phyloP scores from a whole-genome alignment of 1,140 invertebrate genomes.

The Periplaneta americana region DNA sequence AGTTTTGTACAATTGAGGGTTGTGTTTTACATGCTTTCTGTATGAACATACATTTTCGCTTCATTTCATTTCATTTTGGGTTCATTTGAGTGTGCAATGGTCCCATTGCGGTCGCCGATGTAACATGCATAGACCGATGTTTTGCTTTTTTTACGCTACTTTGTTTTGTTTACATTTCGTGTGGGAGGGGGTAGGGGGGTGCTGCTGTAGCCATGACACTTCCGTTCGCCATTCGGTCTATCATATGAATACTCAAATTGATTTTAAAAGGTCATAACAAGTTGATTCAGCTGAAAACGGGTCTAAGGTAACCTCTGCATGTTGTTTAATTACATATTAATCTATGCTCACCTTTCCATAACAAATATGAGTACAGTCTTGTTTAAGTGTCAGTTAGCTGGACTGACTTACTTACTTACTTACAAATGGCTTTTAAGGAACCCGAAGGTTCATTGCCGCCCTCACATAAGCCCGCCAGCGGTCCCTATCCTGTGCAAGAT shows the following conservation, averaged over 20 bases:
- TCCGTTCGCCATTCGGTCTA: neutral
- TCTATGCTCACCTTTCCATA: too few relatives aligned
- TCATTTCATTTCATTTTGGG: neutral
- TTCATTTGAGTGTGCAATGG: neutral
- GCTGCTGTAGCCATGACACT: neutral
- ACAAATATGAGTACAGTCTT: too few relatives aligned
- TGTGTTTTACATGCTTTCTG: neutral
- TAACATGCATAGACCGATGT: neutral
- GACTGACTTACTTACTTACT: too few relatives aligned
- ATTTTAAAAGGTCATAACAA: neutral
- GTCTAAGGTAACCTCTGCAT: neutral
- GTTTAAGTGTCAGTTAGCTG: too few relatives aligned
- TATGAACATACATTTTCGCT: neutral
- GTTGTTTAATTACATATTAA: too few relatives aligned
- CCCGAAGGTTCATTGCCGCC: too few relatives aligned
- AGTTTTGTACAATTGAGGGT: neutral
- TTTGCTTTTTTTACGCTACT: neutral
- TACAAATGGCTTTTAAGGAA: too few relatives aligned
- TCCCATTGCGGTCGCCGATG: neutral
- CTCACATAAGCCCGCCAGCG: too few relatives aligned
- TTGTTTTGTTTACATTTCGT: neutral
- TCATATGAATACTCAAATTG: neutral
- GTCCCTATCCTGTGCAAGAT: too few relatives aligned
- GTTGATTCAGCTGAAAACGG: neutral
- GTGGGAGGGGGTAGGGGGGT: neutral